Percentiles rank a stretch among this genome's conserved stretches.
phyloP scores from a whole-genome alignment of 2,797 vertebrate species.

The Halcyon chelicuti region DNA sequence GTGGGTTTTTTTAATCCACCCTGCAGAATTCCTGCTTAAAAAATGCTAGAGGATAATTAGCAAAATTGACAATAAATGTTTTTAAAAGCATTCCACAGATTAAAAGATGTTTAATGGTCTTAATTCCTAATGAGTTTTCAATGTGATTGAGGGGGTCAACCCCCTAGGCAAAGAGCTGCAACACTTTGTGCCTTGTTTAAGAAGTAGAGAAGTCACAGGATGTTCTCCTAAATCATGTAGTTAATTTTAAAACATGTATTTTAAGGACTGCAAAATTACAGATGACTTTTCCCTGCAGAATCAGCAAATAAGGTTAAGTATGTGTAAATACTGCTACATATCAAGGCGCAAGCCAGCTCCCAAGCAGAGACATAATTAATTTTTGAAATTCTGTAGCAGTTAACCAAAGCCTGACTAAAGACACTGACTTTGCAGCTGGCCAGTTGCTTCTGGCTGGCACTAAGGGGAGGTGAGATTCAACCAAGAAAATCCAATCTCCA shows the following conservation, averaged over 20 bases:
- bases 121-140: neutral
- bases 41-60: neutral
- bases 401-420: neutral
- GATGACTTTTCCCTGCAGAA: neutral
- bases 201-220: neutral
- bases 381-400: neutral
- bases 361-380: neutral
- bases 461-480: neutral
- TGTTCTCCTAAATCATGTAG: neutral
- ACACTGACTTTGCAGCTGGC: neutral
- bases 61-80: neutral
- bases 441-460: neutral
- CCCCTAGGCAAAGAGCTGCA: neutral
- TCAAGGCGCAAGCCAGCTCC: neutral
- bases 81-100: neutral
- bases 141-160: neutral
- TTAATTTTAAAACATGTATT: neutral
- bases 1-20: accelerated
- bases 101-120: neutral
- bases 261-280: neutral
- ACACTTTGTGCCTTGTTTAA: neutral
- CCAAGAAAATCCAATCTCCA: neutral
- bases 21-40: neutral
- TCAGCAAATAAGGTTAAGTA: neutral
- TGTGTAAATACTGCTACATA: neutral